A percentile compares a stretch with the other conserved stretches of the same genome.
Evolutionary conservation across 1,140 invertebrate genomes (phyloP).

Genomic region (Delia radicum): DNA sequence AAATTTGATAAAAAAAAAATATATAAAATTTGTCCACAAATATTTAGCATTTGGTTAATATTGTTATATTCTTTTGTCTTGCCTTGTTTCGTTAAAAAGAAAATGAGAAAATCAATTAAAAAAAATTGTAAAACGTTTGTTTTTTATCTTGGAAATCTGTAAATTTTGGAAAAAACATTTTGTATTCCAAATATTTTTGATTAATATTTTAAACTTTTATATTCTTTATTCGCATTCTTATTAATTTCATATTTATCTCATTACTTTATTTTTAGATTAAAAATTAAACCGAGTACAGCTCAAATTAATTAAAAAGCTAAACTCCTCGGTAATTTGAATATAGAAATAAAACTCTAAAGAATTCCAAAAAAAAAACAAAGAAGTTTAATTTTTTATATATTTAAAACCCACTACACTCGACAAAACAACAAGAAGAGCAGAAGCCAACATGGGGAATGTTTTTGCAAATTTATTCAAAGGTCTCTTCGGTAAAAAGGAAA

Average conservation of each 20-base stretch:
- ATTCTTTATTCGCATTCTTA: background rate
- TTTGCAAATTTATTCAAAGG: conserved; percentile 89
- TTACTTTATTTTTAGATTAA: conserved; percentile 14
- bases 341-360: background rate
- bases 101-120: no score
- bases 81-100: no score
- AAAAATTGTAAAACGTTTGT: no score
- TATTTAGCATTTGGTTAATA: no score
- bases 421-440: conserved; percentile 32
- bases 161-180: no score
- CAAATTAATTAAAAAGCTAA: background rate
- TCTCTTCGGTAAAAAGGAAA: conserved; percentile 97
- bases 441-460: conserved; percentile 76
- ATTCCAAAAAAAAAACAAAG: conserved; percentile 30
- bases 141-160: no score
- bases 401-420: conserved; percentile 32
- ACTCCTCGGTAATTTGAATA: background rate
- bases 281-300: background rate
- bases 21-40: no score
- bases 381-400: conserved; percentile 11
- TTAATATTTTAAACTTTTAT: background rate
- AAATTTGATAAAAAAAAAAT: no score
- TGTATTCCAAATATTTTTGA: no score
- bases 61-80: no score
- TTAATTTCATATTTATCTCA: background rate